Percentiles rank a stretch among this genome's conserved stretches.
Evolutionary conservation across 2,888 invertebrate genomes (phyloP).

Genomic region (Antheraea yamamai): DNA sequence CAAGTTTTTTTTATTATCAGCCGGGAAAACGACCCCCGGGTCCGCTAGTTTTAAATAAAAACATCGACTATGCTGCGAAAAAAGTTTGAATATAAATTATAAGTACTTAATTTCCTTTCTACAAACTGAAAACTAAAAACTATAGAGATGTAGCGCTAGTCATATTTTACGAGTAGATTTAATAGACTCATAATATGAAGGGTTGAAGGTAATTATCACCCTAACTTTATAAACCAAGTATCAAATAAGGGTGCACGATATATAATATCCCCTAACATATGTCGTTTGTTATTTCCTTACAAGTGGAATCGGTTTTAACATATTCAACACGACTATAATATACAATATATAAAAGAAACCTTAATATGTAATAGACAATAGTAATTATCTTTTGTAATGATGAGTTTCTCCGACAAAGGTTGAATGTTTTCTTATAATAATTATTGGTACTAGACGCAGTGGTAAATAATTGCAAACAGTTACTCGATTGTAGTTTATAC

Average conservation of each 20-base stretch:
- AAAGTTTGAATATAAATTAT: too few relatives aligned
- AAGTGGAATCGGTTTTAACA: not conserved
- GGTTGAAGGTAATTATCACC: not conserved
- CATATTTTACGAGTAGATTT: not conserved
- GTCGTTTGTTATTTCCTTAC: not conserved
- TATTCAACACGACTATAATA: not conserved
- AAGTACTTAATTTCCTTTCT: not conserved
- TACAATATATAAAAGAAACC: not conserved
- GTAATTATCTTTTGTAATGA: not conserved
- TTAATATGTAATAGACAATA: not conserved
- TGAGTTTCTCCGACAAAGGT: not conserved
- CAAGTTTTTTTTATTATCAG: too few relatives aligned
- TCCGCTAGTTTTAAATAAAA: too few relatives aligned
- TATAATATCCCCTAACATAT: not conserved
- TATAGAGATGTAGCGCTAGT: not conserved
- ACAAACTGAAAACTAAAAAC: not conserved
- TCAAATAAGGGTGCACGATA: not conserved
- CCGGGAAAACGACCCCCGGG: too few relatives aligned
- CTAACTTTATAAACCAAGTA: not conserved
- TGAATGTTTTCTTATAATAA: not conserved
- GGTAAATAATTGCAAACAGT: conserved; percentile 12
- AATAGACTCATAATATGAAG: not conserved
- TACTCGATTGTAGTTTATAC: conserved; percentile 26
- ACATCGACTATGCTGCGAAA: too few relatives aligned
- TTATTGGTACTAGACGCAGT: not conserved